These are phyloP conservation scores for Ceratina australensis DNA, from an alignment of 1,140 invertebrate genomes.

Conservation along the genomic window DNA sequence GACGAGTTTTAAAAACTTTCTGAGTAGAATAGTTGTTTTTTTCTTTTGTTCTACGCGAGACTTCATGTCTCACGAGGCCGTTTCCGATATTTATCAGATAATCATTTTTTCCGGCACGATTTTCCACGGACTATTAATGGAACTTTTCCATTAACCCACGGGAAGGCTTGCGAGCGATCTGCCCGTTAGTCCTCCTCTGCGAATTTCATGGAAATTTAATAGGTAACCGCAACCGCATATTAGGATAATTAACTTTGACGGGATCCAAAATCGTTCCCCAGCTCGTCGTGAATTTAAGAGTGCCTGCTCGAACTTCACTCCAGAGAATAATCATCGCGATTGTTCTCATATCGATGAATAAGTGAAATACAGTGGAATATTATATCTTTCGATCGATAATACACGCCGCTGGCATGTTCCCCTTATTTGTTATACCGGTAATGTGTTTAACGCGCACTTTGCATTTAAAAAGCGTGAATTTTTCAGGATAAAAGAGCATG, in stretches of 20 bases:
- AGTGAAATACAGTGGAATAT: slow-evolving; percentile 2
- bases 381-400: too few species aligned
- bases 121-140: not conserved
- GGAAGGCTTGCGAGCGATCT: not conserved
- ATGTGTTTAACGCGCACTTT: too few species aligned
- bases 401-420: too few species aligned
- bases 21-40: not conserved
- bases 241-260: slow-evolving; percentile 31
- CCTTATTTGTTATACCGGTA: too few species aligned
- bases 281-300: slow-evolving; percentile 29
- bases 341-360: slow-evolving; percentile 2
- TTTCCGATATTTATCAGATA: not conserved
- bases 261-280: slow-evolving; percentile 19
- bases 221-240: slow-evolving; percentile 24
- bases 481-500: too few species aligned
- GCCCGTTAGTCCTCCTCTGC: not conserved
- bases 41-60: too few species aligned
- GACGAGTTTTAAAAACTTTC: not conserved
- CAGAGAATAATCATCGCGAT: slow-evolving; percentile 23
- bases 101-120: slow-evolving; percentile 34
- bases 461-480: too few species aligned
- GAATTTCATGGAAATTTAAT: slow-evolving; percentile 32
- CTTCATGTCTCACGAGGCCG: not conserved
- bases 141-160: slow-evolving; percentile 11
- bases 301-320: not conserved